Conservation (phyloP, 2,888 invertebrate species). For the Schizotus pectinicornis region DNA sequence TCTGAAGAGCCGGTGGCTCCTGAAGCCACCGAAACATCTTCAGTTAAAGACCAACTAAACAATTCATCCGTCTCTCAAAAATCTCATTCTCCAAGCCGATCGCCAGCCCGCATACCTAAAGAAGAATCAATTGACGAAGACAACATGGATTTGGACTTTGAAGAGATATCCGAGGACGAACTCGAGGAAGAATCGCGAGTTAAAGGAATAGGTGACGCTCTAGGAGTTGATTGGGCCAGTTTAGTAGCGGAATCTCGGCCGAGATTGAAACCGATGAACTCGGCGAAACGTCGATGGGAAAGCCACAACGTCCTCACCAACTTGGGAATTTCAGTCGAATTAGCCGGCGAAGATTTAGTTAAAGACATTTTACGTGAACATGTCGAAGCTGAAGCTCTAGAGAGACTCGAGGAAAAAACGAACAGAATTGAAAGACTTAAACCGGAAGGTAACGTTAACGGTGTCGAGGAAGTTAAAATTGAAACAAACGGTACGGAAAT, state of each 20-base stretch:
- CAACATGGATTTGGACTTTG: constrained; percentile 80
- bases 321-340: constrained; percentile 79
- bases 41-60: constrained; percentile 46
- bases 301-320: constrained; percentile 79
- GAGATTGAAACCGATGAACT: constrained; percentile 60
- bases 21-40: constrained; percentile 42
- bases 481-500: constrained; percentile 28
- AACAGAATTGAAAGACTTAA: constrained; percentile 35
- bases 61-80: constrained; percentile 41
- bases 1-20: constrained; percentile 42
- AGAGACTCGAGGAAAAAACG: constrained; percentile 38
- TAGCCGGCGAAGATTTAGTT: constrained; percentile 74
- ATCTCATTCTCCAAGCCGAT: constrained; percentile 46
- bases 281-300: constrained; percentile 78
- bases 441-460: constrained; percentile 32
- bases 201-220: constrained; percentile 83
- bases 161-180: constrained; percentile 90
- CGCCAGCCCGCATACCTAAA: constrained; percentile 42
- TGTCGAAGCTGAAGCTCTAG: constrained; percentile 46
- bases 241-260: constrained; percentile 79
- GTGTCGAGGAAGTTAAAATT: constrained; percentile 37
- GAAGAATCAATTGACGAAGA: constrained; percentile 71
- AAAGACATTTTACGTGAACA: constrained; percentile 57
- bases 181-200: constrained; percentile 80
- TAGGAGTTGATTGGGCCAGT: constrained; percentile 95